A percentile compares a stretch with the other conserved stretches of the same genome.
phyloP scores from a whole-genome alignment of 2,888 invertebrate species.

The Serripes groenlandicus region DNA sequence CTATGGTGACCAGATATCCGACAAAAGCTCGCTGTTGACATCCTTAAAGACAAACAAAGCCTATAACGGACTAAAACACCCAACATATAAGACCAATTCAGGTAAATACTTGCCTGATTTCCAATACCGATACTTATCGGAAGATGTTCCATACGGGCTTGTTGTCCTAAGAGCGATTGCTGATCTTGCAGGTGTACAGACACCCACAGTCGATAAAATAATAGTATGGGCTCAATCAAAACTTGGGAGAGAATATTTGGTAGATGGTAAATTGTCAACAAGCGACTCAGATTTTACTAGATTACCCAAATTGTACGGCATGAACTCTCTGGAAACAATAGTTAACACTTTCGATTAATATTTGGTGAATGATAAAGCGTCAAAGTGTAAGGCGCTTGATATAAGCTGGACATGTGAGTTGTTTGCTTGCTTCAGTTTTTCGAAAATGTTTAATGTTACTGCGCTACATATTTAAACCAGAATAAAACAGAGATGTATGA shows the following conservation, averaged over 20 bases:
- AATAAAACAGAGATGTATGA: too few relatives aligned
- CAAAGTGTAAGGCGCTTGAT: too few relatives aligned
- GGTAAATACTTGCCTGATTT: slow-evolving; percentile 73
- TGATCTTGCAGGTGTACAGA: slow-evolving; percentile 63
- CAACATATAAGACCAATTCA: slow-evolving; percentile 56
- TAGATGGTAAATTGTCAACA: slow-evolving; percentile 9
- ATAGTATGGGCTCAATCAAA: slow-evolving; percentile 63
- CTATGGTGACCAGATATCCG: slow-evolving; percentile 65
- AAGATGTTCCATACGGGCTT: slow-evolving; percentile 74
- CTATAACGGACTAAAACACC: slow-evolving; percentile 71
- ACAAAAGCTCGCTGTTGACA: slow-evolving; percentile 52
- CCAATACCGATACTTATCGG: slow-evolving; percentile 68
- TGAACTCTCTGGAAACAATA: slow-evolving; percentile 7
- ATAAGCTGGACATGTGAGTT: too few relatives aligned
- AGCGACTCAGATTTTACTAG: background rate
- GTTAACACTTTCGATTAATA: slow-evolving; percentile 1
- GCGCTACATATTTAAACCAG: too few relatives aligned
- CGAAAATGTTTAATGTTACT: too few relatives aligned
- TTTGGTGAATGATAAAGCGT: too few relatives aligned
- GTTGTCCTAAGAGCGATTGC: slow-evolving; percentile 71
- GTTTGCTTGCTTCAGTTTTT: too few relatives aligned
- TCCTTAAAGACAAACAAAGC: slow-evolving; percentile 67
- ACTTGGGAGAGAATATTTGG: slow-evolving; percentile 16
- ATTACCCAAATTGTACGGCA: slow-evolving; percentile 16
- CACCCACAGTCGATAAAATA: slow-evolving; percentile 69